Base-by-base conservation (phyloP, 1,140 invertebrate species). In the Zaprionus tsacasi region DNA sequence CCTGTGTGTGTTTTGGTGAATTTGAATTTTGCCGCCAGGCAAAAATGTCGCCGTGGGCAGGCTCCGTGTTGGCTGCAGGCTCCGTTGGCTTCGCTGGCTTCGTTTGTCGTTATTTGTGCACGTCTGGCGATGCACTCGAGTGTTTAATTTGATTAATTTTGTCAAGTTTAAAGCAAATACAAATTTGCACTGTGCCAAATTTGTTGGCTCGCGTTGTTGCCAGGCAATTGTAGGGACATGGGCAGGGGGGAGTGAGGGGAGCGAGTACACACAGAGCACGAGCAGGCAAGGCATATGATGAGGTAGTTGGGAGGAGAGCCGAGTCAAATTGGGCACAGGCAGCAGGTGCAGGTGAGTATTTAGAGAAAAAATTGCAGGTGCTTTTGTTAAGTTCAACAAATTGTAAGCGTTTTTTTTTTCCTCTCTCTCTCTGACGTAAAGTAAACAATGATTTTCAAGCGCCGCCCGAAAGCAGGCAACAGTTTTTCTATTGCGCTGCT, bases 121-220 rank as follows among this genome's bases (percentile, higher is more conserved):
- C 80, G 83, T 88, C 83, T 89, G 85, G 85, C 83, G 78, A 78
- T 89, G 83, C 83, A 88, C 74, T 89, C 83, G 81, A 88, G 85
- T 88, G 83, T 88, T 88, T 88, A 88, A 88, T 88, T 88, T 88
- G 83, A 88, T 88, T 88, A 88, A 89, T 88, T 89, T 89, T 89
- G 85, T 88, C 83, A 88, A 88, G 83, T 83, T 83, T 83, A 83
- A 83, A 83, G 85, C 78, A 88, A 88, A 88, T 82, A 88, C 80
- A 74, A 83, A 83, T 88, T 76, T 89, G 85, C 85, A 76, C 69
- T 78, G 57, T 81, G 83, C 80, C 81, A 81, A 85, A 85, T 85
- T 86, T 87, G 76, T 87, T 87, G 82, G 73, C 72, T 64, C 17
- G 72, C 58, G 13, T 30, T 35, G 58, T 57, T 74, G 57, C 71